Percentiles rank a stretch among this genome's conserved stretches.
Evolutionary conservation across 2,888 invertebrate species (phyloP).

Genomic region (Smittia aterrima): DNA sequence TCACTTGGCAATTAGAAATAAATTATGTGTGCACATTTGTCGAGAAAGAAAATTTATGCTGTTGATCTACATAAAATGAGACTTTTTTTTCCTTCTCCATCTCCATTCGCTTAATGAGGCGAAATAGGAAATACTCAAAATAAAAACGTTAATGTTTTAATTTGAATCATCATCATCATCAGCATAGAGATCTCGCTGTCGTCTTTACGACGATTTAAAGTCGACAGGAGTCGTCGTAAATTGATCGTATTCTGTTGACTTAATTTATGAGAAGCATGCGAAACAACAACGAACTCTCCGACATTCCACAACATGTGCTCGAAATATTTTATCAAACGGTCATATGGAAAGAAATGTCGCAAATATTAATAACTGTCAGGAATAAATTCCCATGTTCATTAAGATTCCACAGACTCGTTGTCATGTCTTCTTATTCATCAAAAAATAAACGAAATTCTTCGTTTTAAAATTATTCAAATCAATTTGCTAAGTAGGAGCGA

Average conservation of each 20-base stretch:
- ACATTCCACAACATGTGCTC: conserved; percentile 12
- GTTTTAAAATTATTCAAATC: conserved; percentile 25
- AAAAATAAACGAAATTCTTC: not conserved
- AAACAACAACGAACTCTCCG: not conserved
- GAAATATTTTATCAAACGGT: not conserved
- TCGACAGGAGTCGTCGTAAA: not conserved
- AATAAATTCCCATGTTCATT: conserved; percentile 8
- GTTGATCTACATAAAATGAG: not conserved
- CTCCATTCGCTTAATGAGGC: not conserved
- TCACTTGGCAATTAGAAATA: conserved; percentile 42
- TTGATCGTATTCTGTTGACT: not conserved
- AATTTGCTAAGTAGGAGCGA: conserved; percentile 9
- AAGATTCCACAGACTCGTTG: not conserved
- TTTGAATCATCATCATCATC: conserved; percentile 7
- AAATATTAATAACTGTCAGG: conserved; percentile 15
- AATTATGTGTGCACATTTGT: conserved; percentile 41
- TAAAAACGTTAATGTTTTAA: conserved; percentile 10
- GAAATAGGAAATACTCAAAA: no score
- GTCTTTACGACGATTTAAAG: not conserved
- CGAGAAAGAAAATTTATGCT: not conserved
- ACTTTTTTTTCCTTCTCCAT: not conserved
- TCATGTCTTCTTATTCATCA: not conserved
- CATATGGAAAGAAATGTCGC: conserved; percentile 15
- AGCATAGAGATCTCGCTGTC: not conserved
- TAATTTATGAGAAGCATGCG: conserved; percentile 23